Percentiles rank a stretch among this genome's conserved stretches.
Conservation (phyloP, 2,113 vertebrate genomes). For the Potamarius usumacintae region DNA sequence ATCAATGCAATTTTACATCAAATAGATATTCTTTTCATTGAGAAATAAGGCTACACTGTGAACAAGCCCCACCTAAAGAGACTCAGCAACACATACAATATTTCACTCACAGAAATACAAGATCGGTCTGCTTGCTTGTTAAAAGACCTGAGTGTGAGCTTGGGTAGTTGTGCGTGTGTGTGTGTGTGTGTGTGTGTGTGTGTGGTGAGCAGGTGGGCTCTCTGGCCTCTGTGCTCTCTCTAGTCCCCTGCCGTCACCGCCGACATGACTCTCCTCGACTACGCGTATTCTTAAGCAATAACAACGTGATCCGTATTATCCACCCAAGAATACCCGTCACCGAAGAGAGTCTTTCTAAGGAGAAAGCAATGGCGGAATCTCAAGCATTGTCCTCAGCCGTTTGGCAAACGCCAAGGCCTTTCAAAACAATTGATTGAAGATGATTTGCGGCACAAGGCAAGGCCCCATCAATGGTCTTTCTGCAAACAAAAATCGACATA, state of each 20-base stretch:
- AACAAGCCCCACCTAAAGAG: constrained; percentile 29
- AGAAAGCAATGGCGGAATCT: constrained; percentile 63
- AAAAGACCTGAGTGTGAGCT: constrained; percentile 39
- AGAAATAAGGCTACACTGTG: constrained; percentile 34
- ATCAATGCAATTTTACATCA: neutral
- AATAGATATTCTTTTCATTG: neutral
- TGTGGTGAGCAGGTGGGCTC: constrained; percentile 57
- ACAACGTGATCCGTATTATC: constrained; percentile 99
- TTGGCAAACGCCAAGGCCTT: constrained; percentile 58
- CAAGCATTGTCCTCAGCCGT: constrained; percentile 62
- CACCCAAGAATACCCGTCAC: constrained; percentile 99
- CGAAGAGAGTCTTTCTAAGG: constrained; percentile 92
- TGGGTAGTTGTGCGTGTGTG: neutral
- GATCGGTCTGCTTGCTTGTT: constrained; percentile 52
- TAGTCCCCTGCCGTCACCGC: constrained; percentile 72
- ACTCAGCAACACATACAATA: constrained; percentile 39
- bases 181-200: constrained; percentile 31
- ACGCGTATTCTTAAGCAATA: constrained; percentile 99
- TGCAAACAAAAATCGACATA: constrained; percentile 77
- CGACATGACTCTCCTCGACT: constrained; percentile 99
- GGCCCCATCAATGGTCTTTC: constrained; percentile 76
- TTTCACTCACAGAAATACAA: constrained; percentile 46
- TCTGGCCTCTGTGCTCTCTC: constrained; percentile 58
- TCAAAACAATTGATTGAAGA: constrained; percentile 75
- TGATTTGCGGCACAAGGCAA: constrained; percentile 69